Percentiles rank a stretch among this genome's conserved stretches.
phyloP scores from a whole-genome alignment of 1,140 invertebrate species.

The Plectrocnemia conspersa region DNA sequence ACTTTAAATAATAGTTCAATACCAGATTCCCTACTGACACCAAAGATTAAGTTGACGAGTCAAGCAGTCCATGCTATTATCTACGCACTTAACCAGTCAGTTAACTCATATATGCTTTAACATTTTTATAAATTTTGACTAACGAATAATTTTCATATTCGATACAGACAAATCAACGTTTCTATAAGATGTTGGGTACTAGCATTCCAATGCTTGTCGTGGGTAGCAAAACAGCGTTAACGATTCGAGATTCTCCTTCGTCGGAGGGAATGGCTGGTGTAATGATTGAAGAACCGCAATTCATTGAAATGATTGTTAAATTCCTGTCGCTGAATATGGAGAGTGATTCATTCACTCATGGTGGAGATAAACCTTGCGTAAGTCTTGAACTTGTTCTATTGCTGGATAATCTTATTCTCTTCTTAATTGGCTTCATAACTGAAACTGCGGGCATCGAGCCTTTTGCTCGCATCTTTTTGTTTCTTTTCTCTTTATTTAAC shows the following conservation, averaged over 20 bases:
- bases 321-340: constrained; percentile 31
- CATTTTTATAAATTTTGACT: constrained; percentile 6
- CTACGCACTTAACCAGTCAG: constrained; percentile 51
- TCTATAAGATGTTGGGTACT: constrained; percentile 49
- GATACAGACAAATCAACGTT: constrained; percentile 44
- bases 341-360: constrained; percentile 19
- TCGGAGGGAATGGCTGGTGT: constrained; percentile 33
- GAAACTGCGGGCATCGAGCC: too few relatives aligned
- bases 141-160: constrained; percentile 10
- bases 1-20: constrained; percentile 43
- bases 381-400: too few relatives aligned
- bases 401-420: too few relatives aligned
- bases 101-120: constrained; percentile 21
- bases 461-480: too few relatives aligned
- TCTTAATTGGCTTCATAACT: too few relatives aligned
- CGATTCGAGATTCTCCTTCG: constrained; percentile 37
- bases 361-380: constrained; percentile 28
- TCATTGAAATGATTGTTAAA: constrained; percentile 31
- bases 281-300: constrained; percentile 27
- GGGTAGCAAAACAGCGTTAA: constrained; percentile 47
- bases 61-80: constrained; percentile 68
- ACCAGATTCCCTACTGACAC: constrained; percentile 59
- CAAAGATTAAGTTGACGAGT: constrained; percentile 65
- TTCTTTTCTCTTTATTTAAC: too few relatives aligned
- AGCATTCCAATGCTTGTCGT: constrained; percentile 49